Evolutionary conservation across 2,113 vertebrate species (phyloP).

Genomic region (Callipepla squamata): DNA sequence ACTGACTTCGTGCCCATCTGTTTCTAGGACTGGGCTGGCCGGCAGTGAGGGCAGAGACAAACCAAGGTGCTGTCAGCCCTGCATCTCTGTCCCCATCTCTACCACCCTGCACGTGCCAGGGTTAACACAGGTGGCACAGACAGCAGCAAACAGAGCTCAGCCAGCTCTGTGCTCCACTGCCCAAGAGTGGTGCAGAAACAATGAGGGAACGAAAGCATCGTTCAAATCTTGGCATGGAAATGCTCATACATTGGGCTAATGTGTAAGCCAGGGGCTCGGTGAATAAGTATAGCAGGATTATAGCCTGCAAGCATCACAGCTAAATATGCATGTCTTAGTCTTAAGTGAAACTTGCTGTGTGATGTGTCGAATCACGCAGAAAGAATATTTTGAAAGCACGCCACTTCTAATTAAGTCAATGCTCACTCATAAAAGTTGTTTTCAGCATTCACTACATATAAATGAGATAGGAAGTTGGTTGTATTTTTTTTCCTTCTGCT

Average conservation of each 20-base stretch:
- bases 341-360: background rate
- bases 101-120: rapidly evolving
- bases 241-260: rapidly evolving
- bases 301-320: rapidly evolving
- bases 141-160: background rate
- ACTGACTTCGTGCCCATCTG: rapidly evolving
- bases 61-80: rapidly evolving
- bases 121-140: background rate
- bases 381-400: background rate
- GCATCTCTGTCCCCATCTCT: background rate
- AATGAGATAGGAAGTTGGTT: background rate
- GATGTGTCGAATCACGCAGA: rapidly evolving
- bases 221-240: background rate
- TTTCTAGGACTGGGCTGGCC: background rate
- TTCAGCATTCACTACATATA: background rate
- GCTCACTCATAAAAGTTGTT: background rate
- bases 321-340: background rate
- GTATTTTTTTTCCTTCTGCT: background rate
- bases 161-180: background rate
- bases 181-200: rapidly evolving
- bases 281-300: rapidly evolving
- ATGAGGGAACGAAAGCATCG: background rate
- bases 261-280: background rate
- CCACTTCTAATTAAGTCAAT: background rate
- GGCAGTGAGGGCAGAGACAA: background rate